phyloP scores from a whole-genome alignment of 35 echinoderm and acorn worm genomes.

The Holothuria glaberrima region DNA sequence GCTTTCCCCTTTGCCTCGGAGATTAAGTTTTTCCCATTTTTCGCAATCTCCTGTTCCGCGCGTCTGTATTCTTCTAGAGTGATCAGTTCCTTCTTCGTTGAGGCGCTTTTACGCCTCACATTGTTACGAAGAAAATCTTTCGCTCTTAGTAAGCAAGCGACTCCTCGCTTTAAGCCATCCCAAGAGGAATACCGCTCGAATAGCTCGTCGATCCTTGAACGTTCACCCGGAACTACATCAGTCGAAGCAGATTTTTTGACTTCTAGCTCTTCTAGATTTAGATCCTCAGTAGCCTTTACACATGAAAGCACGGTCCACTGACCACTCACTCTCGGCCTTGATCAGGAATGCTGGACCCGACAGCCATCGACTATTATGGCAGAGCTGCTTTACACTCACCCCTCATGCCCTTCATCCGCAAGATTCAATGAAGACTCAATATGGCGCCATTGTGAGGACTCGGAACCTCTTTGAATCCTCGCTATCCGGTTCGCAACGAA shows the following conservation, averaged over 20 bases:
- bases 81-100: background rate
- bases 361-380: conserved; percentile 41
- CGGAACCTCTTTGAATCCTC: background rate
- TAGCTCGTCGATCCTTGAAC: background rate
- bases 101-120: background rate
- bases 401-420: conserved; percentile 71
- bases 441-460: conserved; percentile 62
- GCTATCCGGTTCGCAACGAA: conserved; percentile 54
- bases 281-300: background rate
- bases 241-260: background rate
- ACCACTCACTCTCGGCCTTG: conserved; percentile 32
- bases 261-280: background rate
- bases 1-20: no score
- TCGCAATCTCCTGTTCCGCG: background rate
- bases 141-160: conserved; percentile 36
- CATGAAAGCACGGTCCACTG: background rate
- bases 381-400: conserved; percentile 39
- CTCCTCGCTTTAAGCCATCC: conserved; percentile 16
- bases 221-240: background rate
- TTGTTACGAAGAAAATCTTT: conserved; percentile 8
- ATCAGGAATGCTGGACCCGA: conserved; percentile 64
- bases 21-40: no score
- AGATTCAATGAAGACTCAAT: conserved; percentile 63
- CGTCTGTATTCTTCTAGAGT: background rate
- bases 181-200: conserved; percentile 40